These are phyloP conservation scores for Tor tambroides DNA, from an alignment of 2,113 vertebrate genomes.

Conservation along the genomic window DNA sequence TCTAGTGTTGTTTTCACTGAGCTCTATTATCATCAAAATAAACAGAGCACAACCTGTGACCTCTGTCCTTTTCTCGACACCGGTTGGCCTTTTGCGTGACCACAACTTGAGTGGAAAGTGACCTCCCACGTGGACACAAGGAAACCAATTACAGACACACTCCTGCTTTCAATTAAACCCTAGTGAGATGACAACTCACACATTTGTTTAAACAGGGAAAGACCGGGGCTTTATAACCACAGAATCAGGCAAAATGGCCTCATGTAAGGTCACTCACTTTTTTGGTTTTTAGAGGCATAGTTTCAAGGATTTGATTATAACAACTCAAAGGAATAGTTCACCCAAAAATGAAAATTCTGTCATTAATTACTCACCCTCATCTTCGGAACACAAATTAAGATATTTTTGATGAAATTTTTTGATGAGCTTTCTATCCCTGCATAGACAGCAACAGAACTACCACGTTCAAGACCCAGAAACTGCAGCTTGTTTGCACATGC, in stretches of 20 bases:
- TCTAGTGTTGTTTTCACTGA: conserved; percentile 12
- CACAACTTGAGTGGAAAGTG: conserved; percentile 43
- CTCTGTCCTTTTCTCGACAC: conserved; percentile 13
- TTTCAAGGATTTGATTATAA: neutral
- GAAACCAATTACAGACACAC: conserved; percentile 31
- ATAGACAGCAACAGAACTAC: too few relatives aligned
- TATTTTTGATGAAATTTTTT: too few relatives aligned
- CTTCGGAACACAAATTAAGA: too few relatives aligned
- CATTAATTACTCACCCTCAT: too few relatives aligned
- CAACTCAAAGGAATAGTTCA: neutral
- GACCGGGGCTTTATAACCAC: neutral
- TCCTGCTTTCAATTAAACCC: conserved; percentile 13
- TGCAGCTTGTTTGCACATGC: too few relatives aligned
- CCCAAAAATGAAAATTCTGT: too few relatives aligned
- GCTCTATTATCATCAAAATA: neutral
- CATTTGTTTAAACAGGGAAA: neutral
- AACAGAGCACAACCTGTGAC: conserved; percentile 29
- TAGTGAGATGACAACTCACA: neutral
- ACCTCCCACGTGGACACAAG: conserved; percentile 1
- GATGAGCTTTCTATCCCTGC: too few relatives aligned
- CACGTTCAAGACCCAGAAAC: too few relatives aligned
- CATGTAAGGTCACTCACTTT: neutral
- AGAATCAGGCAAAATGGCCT: neutral
- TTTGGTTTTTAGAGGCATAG: neutral
- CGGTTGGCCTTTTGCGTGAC: conserved; percentile 27